Evolutionary conservation across 2,797 vertebrate species (phyloP).

Genomic region (Premnoplex brunnescens): DNA sequence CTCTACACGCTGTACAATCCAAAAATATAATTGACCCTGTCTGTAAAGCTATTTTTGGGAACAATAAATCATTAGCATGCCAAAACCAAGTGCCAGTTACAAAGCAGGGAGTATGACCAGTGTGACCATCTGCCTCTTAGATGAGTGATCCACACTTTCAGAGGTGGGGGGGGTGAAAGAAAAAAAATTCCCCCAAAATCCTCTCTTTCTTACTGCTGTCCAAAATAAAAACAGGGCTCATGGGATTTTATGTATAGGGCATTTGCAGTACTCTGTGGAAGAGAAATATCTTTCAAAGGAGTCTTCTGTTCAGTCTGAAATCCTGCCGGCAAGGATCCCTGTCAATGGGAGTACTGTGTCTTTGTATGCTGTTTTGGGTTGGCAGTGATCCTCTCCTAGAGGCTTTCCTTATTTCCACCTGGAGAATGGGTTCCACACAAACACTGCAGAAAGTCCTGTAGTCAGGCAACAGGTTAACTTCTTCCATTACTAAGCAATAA

Average conservation of each 20-base stretch:
- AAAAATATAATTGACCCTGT: constrained; percentile 51
- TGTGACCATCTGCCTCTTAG: constrained; percentile 52
- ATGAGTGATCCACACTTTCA: background rate
- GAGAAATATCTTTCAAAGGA: constrained; percentile 3
- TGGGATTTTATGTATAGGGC: background rate
- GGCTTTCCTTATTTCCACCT: background rate
- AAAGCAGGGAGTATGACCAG: constrained; percentile 30
- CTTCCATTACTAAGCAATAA: constrained; percentile 14
- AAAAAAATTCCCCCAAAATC: background rate
- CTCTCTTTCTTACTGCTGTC: background rate
- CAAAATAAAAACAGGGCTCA: background rate
- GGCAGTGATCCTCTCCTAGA: background rate
- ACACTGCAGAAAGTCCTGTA: background rate
- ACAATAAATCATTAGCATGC: constrained; percentile 59
- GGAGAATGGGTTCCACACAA: constrained; percentile 2
- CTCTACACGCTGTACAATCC: background rate
- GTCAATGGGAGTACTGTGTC: background rate
- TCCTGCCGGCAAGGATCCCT: background rate
- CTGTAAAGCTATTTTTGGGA: constrained; percentile 51
- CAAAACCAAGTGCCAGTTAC: constrained; percentile 37
- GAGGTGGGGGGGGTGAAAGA: background rate
- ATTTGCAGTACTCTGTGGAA: background rate
- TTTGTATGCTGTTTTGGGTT: background rate
- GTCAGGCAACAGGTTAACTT: background rate
- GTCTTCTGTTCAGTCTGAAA: constrained; percentile 13